These are phyloP conservation scores for Hofmannophila pseudospretella DNA, from an alignment of 2,888 invertebrate species.

Conservation along the genomic window DNA sequence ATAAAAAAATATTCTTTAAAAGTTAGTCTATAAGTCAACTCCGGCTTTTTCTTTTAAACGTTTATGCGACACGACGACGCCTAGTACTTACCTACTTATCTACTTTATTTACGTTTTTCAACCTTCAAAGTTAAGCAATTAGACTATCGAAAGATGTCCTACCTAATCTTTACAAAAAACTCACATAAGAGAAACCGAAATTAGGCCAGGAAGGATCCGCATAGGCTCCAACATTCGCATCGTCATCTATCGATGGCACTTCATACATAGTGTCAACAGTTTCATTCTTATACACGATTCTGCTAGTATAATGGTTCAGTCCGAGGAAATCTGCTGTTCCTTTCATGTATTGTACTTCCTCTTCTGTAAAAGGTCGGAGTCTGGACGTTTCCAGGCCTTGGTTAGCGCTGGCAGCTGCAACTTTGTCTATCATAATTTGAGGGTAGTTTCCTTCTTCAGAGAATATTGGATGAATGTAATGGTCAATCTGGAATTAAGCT, in stretches of 20 bases:
- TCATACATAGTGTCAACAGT: slow-evolving; percentile 15
- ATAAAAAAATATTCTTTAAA: too few relatives aligned
- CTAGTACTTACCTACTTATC: too few relatives aligned
- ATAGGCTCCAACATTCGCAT: slow-evolving; percentile 16
- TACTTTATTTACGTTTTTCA: too few relatives aligned
- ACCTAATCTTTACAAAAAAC: too few relatives aligned
- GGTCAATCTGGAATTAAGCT: slow-evolving; percentile 57
- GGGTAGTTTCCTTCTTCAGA: slow-evolving; percentile 79
- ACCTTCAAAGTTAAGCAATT: too few relatives aligned
- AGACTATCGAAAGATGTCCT: too few relatives aligned
- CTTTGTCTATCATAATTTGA: slow-evolving; percentile 71
- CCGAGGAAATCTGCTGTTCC: slow-evolving; percentile 52
- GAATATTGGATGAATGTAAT: slow-evolving; percentile 80
- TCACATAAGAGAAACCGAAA: too few relatives aligned
- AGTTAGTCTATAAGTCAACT: too few relatives aligned
- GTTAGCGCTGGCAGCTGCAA: slow-evolving; percentile 68
- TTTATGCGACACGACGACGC: too few relatives aligned
- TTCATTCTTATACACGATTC: slow-evolving; percentile 24
- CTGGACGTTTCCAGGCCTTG: slow-evolving; percentile 60
- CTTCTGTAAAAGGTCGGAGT: slow-evolving; percentile 55
- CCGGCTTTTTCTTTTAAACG: too few relatives aligned
- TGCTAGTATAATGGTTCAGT: slow-evolving; percentile 81
- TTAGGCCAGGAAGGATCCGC: background rate
- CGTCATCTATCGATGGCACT: slow-evolving; percentile 27
- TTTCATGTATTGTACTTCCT: slow-evolving; percentile 44